A percentile compares a stretch with the other conserved stretches of the same genome.
phyloP scores from a whole-genome alignment of 2,797 vertebrate genomes.

The Hyperoplus immaculatus region DNA sequence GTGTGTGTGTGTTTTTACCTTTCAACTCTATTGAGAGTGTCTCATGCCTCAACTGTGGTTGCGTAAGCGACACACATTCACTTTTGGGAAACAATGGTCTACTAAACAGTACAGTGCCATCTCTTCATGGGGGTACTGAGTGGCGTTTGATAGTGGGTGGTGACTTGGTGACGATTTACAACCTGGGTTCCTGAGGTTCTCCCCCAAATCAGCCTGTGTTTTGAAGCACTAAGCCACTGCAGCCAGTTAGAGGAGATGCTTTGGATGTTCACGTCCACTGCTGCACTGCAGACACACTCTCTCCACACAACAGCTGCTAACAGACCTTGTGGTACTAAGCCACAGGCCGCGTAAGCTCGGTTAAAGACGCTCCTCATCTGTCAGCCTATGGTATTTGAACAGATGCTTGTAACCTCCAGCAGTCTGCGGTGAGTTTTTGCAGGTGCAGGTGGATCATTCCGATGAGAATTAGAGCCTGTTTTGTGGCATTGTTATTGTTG shows the following conservation, averaged over 20 bases:
- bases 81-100: conserved; percentile 67
- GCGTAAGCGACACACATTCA: conserved; percentile 42
- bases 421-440: conserved; percentile 35
- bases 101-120: background rate
- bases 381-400: conserved; percentile 62
- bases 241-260: conserved; percentile 63
- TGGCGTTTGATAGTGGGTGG: conserved; percentile 57
- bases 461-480: conserved; percentile 13
- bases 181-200: conserved; percentile 48
- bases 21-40: conserved; percentile 17
- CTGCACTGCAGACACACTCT: conserved; percentile 80
- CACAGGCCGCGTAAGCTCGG: conserved; percentile 61
- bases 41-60: conserved; percentile 25
- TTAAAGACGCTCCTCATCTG: conserved; percentile 59
- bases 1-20: conserved; percentile 26
- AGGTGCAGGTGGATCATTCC: conserved; percentile 38
- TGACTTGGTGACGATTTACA: conserved; percentile 66
- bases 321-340: conserved; percentile 51
- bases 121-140: conserved; percentile 47
- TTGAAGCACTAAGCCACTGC: conserved; percentile 57
- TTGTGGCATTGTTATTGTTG: conserved; percentile 4
- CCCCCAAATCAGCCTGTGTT: conserved; percentile 46
- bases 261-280: conserved; percentile 70
- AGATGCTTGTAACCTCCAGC: conserved; percentile 57
- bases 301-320: conserved; percentile 42